Conservation (phyloP, 2,888 invertebrate species). For the Gonocerus acuteangulatus region DNA sequence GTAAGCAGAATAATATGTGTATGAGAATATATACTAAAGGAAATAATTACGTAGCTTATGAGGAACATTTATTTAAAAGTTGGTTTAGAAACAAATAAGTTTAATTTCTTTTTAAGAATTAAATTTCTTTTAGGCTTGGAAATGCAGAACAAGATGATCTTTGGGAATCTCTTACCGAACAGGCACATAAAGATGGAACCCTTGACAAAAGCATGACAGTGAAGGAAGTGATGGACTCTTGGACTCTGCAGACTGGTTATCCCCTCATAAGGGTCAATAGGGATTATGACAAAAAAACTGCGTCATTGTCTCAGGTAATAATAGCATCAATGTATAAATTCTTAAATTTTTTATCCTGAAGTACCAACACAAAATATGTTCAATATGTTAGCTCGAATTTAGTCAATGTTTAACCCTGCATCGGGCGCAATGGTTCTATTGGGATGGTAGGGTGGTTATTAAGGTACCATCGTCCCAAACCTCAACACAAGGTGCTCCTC, state of each 20-base stretch:
- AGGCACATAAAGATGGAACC: constrained; percentile 54
- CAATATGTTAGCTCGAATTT: no score
- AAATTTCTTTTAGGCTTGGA: constrained; percentile 10
- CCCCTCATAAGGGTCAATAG: constrained; percentile 63
- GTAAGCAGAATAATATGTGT: no score
- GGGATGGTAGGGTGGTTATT: no score
- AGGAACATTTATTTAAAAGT: no score
- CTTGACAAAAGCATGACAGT: constrained; percentile 50
- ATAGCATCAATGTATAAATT: background rate
- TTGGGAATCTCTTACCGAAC: constrained; percentile 67
- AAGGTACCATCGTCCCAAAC: no score
- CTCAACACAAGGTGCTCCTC: no score
- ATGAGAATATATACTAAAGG: no score
- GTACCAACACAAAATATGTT: background rate
- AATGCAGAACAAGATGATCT: constrained; percentile 61
- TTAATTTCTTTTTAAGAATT: no score
- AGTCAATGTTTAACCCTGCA: no score
- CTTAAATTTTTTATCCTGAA: background rate
- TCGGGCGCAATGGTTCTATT: no score
- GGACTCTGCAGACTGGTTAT: constrained; percentile 81
- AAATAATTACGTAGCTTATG: no score
- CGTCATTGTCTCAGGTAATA: constrained; percentile 50
- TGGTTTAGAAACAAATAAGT: no score
- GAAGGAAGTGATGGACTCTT: constrained; percentile 75
- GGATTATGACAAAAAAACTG: constrained; percentile 50